These are phyloP conservation scores for Mantis religiosa DNA, from an alignment of 2,888 invertebrate genomes.

Conservation along the genomic window DNA sequence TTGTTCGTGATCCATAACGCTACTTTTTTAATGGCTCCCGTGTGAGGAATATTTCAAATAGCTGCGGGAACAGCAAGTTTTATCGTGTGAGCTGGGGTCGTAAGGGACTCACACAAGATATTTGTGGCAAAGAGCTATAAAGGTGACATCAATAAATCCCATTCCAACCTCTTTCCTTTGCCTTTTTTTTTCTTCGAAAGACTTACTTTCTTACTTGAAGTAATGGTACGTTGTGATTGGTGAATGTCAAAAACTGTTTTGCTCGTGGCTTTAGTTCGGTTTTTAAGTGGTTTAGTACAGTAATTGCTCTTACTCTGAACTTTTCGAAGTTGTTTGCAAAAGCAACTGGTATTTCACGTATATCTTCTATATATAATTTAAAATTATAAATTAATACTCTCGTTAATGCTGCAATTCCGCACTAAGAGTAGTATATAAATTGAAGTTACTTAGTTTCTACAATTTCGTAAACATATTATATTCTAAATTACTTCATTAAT, in stretches of 20 bases:
- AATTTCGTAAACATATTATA: too few species aligned
- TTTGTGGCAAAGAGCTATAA: constrained; percentile 6
- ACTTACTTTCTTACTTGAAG: neutral
- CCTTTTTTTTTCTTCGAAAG: neutral
- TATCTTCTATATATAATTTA: too few species aligned
- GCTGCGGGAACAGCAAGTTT: constrained; percentile 1
- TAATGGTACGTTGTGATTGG: neutral
- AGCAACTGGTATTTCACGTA: too few species aligned
- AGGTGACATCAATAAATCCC: constrained; percentile 9
- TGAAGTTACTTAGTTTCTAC: too few species aligned
- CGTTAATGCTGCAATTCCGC: too few species aligned
- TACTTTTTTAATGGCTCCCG: constrained; percentile 11
- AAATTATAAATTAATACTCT: too few species aligned
- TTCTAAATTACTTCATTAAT: too few species aligned
- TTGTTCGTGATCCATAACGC: constrained; percentile 8
- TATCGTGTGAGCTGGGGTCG: neutral
- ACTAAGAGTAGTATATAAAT: too few species aligned
- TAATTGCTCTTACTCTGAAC: neutral
- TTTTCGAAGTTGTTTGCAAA: too few species aligned
- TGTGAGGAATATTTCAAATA: constrained; percentile 7
- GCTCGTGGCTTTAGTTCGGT: neutral
- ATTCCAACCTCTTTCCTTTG: neutral
- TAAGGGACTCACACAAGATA: neutral
- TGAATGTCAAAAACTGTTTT: neutral
- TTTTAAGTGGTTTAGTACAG: neutral